A percentile compares a stretch with the other conserved stretches of the same genome.
Evolutionary conservation across 2,888 invertebrate genomes (phyloP).

Genomic region (Nymphalis c-album): DNA sequence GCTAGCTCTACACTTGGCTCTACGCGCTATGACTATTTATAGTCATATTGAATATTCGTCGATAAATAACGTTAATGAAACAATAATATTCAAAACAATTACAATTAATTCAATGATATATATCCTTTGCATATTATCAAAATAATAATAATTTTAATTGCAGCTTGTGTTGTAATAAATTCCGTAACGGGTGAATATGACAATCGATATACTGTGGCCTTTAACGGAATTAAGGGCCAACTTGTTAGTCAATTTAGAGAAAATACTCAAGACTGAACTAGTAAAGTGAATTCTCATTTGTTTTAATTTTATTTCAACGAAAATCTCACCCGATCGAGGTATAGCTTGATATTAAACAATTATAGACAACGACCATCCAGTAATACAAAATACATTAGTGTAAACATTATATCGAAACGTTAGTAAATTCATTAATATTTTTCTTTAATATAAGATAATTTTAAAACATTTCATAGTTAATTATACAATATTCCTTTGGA

Average conservation of each 20-base stretch:
- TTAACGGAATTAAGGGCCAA: slow-evolving; percentile 49
- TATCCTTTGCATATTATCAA: no score
- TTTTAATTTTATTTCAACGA: slow-evolving; percentile 25
- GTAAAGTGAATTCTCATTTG: slow-evolving; percentile 48
- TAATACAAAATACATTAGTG: neutral
- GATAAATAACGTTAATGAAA: no score
- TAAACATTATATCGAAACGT: neutral
- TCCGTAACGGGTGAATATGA: slow-evolving; percentile 24
- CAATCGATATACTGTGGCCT: slow-evolving; percentile 30
- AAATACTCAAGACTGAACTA: slow-evolving; percentile 75
- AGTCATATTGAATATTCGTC: no score
- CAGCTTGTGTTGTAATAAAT: slow-evolving; percentile 10
- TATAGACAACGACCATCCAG: neutral
- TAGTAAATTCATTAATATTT: no score
- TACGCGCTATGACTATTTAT: no score
- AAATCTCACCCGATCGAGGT: neutral
- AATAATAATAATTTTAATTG: neutral
- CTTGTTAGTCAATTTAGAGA: slow-evolving; percentile 73
- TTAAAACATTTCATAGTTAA: neutral
- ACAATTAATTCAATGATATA: no score
- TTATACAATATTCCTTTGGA: neutral
- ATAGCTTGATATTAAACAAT: neutral
- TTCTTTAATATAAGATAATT: neutral
- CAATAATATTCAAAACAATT: no score
- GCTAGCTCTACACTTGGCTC: no score